Evolutionary conservation across 1,140 invertebrate species (phyloP).

Genomic region (Coptotermes formosanus): DNA sequence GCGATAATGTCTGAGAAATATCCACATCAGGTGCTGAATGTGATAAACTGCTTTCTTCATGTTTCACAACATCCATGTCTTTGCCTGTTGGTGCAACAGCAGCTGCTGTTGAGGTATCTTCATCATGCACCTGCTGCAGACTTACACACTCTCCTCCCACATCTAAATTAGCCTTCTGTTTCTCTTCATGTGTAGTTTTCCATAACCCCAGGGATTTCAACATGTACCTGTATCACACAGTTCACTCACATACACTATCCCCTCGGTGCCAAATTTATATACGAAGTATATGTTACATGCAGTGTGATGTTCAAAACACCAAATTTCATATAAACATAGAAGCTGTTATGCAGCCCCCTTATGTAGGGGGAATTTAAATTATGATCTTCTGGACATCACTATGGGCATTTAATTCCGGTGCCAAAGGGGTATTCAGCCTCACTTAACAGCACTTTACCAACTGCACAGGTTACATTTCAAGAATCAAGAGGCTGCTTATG

Average conservation of each 20-base stretch:
- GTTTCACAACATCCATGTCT: background rate
- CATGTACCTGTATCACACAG: constrained; percentile 62
- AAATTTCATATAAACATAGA: too few relatives aligned
- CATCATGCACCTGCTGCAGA: background rate
- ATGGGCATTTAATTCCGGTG: too few relatives aligned
- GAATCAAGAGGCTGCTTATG: too few relatives aligned
- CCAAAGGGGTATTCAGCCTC: background rate
- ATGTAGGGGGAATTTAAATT: too few relatives aligned
- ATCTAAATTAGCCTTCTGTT: constrained; percentile 24
- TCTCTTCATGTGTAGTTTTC: constrained; percentile 64
- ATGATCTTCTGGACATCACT: too few relatives aligned
- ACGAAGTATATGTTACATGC: too few relatives aligned
- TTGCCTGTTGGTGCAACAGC: background rate
- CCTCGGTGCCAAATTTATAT: too few relatives aligned
- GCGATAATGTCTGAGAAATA: background rate
- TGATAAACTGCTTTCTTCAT: background rate
- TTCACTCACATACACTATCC: background rate
- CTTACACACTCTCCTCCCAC: background rate
- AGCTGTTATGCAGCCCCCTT: too few relatives aligned
- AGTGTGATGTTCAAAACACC: too few relatives aligned
- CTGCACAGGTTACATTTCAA: too few relatives aligned
- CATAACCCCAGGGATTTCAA: constrained; percentile 91
- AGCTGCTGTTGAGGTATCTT: background rate
- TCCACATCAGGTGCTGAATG: background rate
- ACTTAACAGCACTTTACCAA: too few relatives aligned